Evolutionary conservation across 1,140 invertebrate genomes (phyloP).

Genomic region (Contarinia nasturtii): DNA sequence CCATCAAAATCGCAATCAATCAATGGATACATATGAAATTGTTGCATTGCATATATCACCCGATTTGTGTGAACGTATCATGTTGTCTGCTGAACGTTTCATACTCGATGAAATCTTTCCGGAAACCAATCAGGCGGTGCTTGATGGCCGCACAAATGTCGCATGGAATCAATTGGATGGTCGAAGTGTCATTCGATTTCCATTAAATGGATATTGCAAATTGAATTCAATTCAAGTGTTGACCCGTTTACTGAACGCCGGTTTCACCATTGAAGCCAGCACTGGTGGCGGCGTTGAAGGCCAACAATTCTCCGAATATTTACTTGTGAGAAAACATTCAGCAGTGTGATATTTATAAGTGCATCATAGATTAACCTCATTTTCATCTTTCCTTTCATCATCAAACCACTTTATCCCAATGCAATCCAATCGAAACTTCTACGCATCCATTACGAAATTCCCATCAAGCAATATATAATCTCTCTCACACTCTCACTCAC

Average conservation of each 20-base stretch:
- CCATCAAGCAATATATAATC: too few species aligned
- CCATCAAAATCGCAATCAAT: conserved; percentile 3
- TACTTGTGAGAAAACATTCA: conserved; percentile 47
- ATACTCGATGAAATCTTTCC: conserved; percentile 74
- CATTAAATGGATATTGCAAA: conserved; percentile 82
- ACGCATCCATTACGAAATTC: too few species aligned
- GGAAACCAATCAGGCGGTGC: conserved; percentile 65
- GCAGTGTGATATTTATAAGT: conserved; percentile 20
- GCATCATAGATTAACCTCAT: too few species aligned
- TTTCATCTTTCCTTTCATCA: too few species aligned
- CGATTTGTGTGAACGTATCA: conserved; percentile 71
- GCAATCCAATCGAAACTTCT: too few species aligned
- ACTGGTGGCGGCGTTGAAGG: conserved; percentile 78
- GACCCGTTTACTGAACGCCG: conserved; percentile 65
- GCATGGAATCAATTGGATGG: conserved; percentile 71
- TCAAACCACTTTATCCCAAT: too few species aligned
- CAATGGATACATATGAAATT: conserved; percentile 49
- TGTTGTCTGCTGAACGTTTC: conserved; percentile 60
- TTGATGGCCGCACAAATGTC: conserved; percentile 60
- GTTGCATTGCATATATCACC: conserved; percentile 74
- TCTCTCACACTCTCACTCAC: too few species aligned
- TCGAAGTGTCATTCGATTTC: conserved; percentile 72
- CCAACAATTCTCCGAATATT: conserved; percentile 82
- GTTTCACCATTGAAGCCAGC: conserved; percentile 63
- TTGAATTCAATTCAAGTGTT: conserved; percentile 80